A percentile compares a stretch with the other conserved stretches of the same genome.
These are phyloP conservation scores for Pterocles burchelli DNA, from an alignment of 2,113 vertebrate species.

Conservation along the genomic window DNA sequence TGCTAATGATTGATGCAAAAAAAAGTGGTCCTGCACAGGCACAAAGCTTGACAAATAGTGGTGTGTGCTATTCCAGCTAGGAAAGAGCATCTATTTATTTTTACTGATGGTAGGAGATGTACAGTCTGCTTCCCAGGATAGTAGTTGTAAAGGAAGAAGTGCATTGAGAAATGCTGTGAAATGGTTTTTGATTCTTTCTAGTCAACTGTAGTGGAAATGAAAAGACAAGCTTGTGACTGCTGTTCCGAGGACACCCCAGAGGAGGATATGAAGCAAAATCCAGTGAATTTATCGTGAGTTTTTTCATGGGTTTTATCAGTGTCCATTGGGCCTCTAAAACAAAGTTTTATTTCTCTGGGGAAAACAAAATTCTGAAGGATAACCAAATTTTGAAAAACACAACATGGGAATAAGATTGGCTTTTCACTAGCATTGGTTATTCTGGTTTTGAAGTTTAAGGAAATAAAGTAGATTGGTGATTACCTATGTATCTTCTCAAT, in stretches of 20 bases:
- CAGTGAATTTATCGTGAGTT: background rate
- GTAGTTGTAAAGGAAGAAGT: background rate
- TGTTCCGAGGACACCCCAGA: background rate
- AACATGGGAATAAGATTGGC: background rate
- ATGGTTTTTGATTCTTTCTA: background rate
- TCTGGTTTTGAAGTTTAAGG: slow-evolving; percentile 22
- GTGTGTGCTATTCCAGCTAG: background rate
- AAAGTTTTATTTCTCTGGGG: background rate
- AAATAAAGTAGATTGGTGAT: background rate
- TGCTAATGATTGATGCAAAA: background rate
- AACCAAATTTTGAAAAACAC: background rate
- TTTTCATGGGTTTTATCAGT: background rate
- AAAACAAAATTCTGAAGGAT: background rate
- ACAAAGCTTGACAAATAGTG: background rate
- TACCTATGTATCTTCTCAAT: background rate
- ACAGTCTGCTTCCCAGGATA: background rate
- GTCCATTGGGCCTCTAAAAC: background rate
- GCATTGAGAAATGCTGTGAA: background rate
- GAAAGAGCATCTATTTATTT: background rate
- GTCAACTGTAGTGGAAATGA: background rate
- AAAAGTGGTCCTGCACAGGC: background rate
- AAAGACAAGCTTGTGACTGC: background rate
- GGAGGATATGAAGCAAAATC: background rate
- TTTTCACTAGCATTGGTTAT: background rate
- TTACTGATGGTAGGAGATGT: background rate